Base-by-base conservation (phyloP, 2,113 vertebrate genomes). In the Glaucomys volans region DNA sequence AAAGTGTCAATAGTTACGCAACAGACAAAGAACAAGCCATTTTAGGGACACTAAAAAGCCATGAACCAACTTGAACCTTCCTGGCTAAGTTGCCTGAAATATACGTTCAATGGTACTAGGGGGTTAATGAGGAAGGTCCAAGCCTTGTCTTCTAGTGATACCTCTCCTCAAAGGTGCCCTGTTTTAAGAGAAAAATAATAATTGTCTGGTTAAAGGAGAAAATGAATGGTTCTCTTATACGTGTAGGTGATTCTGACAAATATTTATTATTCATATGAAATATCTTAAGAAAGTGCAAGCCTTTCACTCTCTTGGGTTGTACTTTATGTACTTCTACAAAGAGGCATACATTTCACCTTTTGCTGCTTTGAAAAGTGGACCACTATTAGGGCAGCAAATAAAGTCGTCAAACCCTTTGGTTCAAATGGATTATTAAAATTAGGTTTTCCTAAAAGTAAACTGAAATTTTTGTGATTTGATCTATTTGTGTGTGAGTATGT, bases 1-100 rank as follows among this genome's bases (percentile, higher is more conserved):
- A 74, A 81, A 91, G 80, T 97, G 86, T 44, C 95, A 91, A 90
- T 14, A 30, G 52, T 37, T 91, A 3, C 82, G 20, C 24, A 82
- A 71, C 37, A 88, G 35, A 9, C 50, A 22, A 64, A 91, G 30
- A 44, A 72, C 75, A 79, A 94, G n/a, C 32, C 35, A 18, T 47
- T 71, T 95, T 32, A 88, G 13, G 64, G 40, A 80, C 16, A 72
- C 32, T 40, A 89, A 94, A 95, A 96, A 89, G 40, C n/a, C 50
- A 1, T 42, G 10, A 93, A 17, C 44, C 57, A n/a, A n/a, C 24
- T 35, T 96, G 44, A 94, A 95, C 30, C 1, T 96, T 75, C 40
- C 59, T 85, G 64, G 59, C 52, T 47, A 30, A 52, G 10, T 90
- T 42, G 5, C 50, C 88, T 54, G 32, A 97, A 91, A 92, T 90